Evolutionary conservation across 2,888 invertebrate genomes (phyloP).

Genomic region (Tetropium fuscum): DNA sequence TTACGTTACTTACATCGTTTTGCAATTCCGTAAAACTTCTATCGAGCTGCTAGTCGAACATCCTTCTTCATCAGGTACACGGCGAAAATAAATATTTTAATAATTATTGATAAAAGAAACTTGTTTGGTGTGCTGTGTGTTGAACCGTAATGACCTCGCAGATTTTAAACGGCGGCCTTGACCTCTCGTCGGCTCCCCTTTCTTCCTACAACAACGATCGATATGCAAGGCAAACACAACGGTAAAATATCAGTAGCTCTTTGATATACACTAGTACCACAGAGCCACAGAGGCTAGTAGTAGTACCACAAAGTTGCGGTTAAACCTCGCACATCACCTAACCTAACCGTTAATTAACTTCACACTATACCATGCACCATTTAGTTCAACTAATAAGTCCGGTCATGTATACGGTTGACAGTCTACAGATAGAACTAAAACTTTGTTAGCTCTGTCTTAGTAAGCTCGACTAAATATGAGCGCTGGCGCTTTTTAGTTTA

Average conservation of each 20-base stretch:
- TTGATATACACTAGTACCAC: no score
- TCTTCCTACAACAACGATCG: background rate
- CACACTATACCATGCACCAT: no score
- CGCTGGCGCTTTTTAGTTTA: no score
- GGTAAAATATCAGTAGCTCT: background rate
- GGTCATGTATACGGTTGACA: no score
- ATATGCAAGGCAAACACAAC: background rate
- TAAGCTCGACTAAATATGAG: no score
- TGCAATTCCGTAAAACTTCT: background rate
- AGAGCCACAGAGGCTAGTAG: no score
- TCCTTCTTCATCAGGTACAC: background rate
- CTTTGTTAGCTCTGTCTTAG: no score
- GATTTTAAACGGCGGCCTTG: slow-evolving; percentile 61
- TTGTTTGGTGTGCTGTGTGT: slow-evolving; percentile 30
- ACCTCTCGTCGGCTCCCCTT: slow-evolving; percentile 44
- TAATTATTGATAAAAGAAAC: slow-evolving; percentile 21
- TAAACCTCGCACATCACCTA: no score
- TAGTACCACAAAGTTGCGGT: no score
- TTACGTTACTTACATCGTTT: slow-evolving; percentile 26
- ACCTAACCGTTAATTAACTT: no score
- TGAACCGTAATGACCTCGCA: slow-evolving; percentile 60
- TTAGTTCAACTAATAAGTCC: no score
- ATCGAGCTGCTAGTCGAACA: slow-evolving; percentile 4
- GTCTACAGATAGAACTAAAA: no score
- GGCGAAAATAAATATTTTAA: background rate